Base-by-base conservation (phyloP, 53 echinoderm and acorn worm species). In the Echinarachnius parma region DNA sequence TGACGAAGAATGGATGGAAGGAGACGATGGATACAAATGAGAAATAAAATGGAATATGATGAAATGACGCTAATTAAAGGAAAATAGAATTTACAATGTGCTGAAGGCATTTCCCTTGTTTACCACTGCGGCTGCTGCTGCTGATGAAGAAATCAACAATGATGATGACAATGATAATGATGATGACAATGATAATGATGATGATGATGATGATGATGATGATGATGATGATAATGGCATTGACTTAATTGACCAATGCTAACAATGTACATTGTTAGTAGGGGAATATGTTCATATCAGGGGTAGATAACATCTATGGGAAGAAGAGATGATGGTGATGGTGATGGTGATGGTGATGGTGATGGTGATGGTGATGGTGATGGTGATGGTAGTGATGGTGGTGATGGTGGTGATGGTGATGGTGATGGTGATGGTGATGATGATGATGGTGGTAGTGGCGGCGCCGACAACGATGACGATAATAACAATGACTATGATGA, bases 131-230 rank as follows among this genome's bases (percentile, higher is more conserved):
- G 0, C 32, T 62, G 62, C 18, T 62, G 62, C 5, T 22, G 23
- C 19, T 36, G 37, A 1, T 37, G 19, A 20, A 34, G 21, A 62
- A 34, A 5, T 34, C 35, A 2, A 21, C 35, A 10, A 16, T 0
- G 35, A 21, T 37, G 39, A 36, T 62, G 60, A 31, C 31, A 5
- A 0, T 60, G 32, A 31, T 60, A 18, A 31, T 31, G 34, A 31
- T 60, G 21, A 28, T 34, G 36, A 61, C 9, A 34, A 61, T 60
- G 4, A 60, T 16, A 5, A 34, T 33, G 61, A 60, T 33, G 34
- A 5, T 5, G 34, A 61, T 61, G 61, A 21, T 62, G 25, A 13
- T 30, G 29, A 31, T 67, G 19, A 47, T 21, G 67, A 66, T 66
- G 30, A 26, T 62, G 61, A 39, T 37, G 39, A 36, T 62, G 1